Conservation (phyloP, 1,140 invertebrate species). For the Aphidius ervi region DNA sequence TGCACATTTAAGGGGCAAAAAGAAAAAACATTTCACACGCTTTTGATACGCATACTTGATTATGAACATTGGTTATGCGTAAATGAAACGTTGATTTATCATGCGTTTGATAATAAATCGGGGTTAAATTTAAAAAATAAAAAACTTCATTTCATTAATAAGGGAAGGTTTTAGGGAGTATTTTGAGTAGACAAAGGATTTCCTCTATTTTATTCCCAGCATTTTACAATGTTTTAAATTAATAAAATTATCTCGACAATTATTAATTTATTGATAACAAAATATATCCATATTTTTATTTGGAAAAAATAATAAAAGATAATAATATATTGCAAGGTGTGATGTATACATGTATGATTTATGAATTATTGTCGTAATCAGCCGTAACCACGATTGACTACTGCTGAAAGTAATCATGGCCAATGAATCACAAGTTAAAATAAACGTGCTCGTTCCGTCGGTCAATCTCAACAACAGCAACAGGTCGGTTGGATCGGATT, state of each 20-base stretch:
- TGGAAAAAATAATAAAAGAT: neutral
- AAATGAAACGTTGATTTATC: conserved; percentile 19
- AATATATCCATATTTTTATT: too few relatives aligned
- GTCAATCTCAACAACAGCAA: neutral
- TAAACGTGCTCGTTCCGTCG: too few relatives aligned
- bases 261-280: too few relatives aligned
- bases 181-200: conserved; percentile 13
- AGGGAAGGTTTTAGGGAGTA: neutral
- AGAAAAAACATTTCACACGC: conserved; percentile 28
- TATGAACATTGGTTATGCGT: conserved; percentile 25
- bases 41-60: conserved; percentile 28
- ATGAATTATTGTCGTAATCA: neutral
- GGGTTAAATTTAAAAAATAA: conserved; percentile 6
- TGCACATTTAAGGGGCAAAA: neutral
- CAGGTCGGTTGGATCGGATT: conserved; percentile 1
- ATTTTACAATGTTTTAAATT: too few relatives aligned
- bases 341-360: neutral
- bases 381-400: neutral
- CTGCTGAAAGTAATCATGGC: neutral
- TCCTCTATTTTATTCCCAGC: neutral
- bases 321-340: neutral
- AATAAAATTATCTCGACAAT: too few relatives aligned
- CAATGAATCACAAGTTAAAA: too few relatives aligned
- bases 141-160: conserved; percentile 6
- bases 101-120: conserved; percentile 17